Conservation (phyloP, 2,797 vertebrate genomes). For the Streptopelia turtur region DNA sequence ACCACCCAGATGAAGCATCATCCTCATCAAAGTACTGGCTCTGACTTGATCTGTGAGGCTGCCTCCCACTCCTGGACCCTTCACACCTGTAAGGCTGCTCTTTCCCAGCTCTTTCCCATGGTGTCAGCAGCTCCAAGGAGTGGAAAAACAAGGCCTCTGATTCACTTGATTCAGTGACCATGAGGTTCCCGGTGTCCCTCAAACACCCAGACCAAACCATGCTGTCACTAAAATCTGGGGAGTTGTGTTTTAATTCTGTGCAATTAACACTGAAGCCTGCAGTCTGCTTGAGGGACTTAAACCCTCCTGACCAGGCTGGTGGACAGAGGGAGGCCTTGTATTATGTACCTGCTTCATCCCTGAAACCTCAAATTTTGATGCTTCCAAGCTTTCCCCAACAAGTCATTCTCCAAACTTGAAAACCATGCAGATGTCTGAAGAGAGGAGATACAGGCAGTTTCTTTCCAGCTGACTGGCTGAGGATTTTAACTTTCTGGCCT, state of each 20-base stretch:
- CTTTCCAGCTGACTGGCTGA: neutral
- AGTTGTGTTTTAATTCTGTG: neutral
- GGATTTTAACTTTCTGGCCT: slow-evolving; percentile 35
- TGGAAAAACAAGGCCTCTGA: neutral
- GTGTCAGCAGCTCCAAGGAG: neutral
- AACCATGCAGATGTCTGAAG: neutral
- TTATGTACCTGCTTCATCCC: neutral
- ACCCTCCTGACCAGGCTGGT: neutral
- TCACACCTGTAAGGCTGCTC: neutral
- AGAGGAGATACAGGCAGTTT: neutral
- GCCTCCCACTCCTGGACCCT: neutral
- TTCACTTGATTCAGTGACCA: neutral
- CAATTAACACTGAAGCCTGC: neutral
- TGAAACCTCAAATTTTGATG: neutral
- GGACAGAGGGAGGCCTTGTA: fast-evolving
- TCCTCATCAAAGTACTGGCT: neutral
- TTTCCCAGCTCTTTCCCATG: neutral
- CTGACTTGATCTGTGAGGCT: neutral
- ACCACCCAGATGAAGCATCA: neutral
- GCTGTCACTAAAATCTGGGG: neutral
- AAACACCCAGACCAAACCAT: neutral
- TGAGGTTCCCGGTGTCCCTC: neutral
- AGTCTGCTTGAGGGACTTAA: neutral
- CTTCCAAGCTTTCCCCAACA: neutral
- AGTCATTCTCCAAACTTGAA: neutral